Base-by-base conservation (phyloP, 2,797 vertebrate species). In the Chaunax sp. region DNA sequence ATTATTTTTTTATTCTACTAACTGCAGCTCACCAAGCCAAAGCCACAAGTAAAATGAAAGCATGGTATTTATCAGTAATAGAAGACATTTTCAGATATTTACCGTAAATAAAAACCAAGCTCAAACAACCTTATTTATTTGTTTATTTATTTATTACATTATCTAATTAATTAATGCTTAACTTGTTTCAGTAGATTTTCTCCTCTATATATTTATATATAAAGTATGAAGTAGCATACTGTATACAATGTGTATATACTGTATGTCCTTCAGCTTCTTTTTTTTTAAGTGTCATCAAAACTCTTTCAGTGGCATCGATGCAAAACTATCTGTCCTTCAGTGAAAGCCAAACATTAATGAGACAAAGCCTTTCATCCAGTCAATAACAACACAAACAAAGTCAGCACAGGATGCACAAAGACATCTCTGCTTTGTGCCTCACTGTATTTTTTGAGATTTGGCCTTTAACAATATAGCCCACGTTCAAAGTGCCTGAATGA, bases 401-500 rank as follows among this genome's bases (percentile, higher is more conserved):
- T n/a, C 45, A 20, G 35, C 30, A 30, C 6, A 50, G 22, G 44
- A n/a, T 23, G 45, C 18, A 63, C 50, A 53, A 10, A 22, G n/a
- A 62, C 60, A 30, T 62, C 66, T 62, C 64, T 12, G 19, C 26
- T 11, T 4, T 28, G 52, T 26, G 57, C 63, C 46, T 69, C 43
- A 30, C 51, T 82, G 35, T 69, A 30, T 70, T 63, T 63, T 77
- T 75, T 64, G 64, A 68, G 72, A 77, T 79, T 47, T 62, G 70
- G 59, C 75, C 77, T 82, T 87, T 85, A 78, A 82, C 80, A 54
- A 77, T 80, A 74, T 77, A 49, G 73, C 85, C 78, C 80, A 87
- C 69, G 58, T 82, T 78, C 68, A 54, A 70, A 72, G 49, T 54
- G 77, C 57, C 69, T 85, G 77, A 80, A 87, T 81, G 85, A 82